phyloP scores from a whole-genome alignment of 2,113 vertebrate genomes.

The Lota lota region DNA sequence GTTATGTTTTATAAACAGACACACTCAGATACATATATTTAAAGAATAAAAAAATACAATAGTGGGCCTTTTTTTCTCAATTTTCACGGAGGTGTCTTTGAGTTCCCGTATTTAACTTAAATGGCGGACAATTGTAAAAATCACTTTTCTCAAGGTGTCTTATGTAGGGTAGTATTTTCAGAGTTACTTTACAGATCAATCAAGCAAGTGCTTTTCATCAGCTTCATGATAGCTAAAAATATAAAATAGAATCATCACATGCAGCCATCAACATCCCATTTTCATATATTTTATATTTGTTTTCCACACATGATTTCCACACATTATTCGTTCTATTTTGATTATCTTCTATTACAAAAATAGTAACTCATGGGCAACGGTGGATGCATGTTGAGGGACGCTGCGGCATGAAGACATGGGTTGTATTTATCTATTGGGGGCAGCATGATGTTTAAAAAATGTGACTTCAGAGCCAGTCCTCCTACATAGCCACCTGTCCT shows the following conservation, averaged over 20 bases:
- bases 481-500: too few relatives aligned
- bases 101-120: slow-evolving; percentile 48
- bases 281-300: background rate
- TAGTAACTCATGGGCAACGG: too few relatives aligned
- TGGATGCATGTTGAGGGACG: too few relatives aligned
- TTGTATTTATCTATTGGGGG: too few relatives aligned
- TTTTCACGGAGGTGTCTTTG: slow-evolving; percentile 59
- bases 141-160: slow-evolving; percentile 22
- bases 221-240: slow-evolving; percentile 53
- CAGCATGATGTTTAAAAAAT: too few relatives aligned
- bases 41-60: slow-evolving; percentile 71
- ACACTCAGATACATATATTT: slow-evolving; percentile 63
- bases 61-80: slow-evolving; percentile 50
- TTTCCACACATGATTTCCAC: too few relatives aligned
- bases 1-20: slow-evolving; percentile 70
- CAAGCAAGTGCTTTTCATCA: slow-evolving; percentile 60
- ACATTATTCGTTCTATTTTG: too few relatives aligned
- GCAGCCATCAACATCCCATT: slow-evolving; percentile 68
- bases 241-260: slow-evolving; percentile 67
- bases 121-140: slow-evolving; percentile 53
- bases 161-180: slow-evolving; percentile 56
- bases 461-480: too few relatives aligned
- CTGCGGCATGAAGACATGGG: too few relatives aligned
- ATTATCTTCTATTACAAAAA: too few relatives aligned
- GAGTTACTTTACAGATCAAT: slow-evolving; percentile 71